Evolutionary conservation across 2,797 vertebrate genomes (phyloP), one percentile per base, ranked within the genome.

Genomic region (Pteropus rufus): DNA sequence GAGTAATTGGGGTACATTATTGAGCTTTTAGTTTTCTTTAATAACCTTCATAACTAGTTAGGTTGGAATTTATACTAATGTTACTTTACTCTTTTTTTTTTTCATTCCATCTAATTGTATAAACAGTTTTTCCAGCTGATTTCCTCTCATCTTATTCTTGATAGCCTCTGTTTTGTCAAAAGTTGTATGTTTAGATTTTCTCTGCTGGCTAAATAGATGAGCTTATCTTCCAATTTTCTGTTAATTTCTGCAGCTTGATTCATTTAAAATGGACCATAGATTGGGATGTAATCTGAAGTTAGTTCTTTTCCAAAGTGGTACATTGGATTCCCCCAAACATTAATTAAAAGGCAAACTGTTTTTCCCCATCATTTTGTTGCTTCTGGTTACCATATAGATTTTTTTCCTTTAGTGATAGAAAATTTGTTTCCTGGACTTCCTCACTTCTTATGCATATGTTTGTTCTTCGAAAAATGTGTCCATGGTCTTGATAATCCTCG

Each of bases 191-290:
- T 85, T 94, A 36, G 58, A 29, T 79, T 95, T 90, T 90, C 39
- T 83, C 34, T 95, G 72, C 44, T 60, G 8, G 26, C 31, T 75
- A 80, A 93, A 79, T 88, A 60, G 56, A 36, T 89, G 62, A 90
- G 10, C 10, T 96, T 89, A 58, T 79, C 93, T 93, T 88, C 34
- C 15, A 83, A 36, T 70, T 90, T 70, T 87, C 18, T 88, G 87
- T 88, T 67, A 65, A 80, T 79, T 23, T 49, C 64, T 73, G 34
- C 11, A 77, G 34, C 44, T 69, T 18, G 44, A 82, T 46, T 52
- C 60, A 52, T 64, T 92, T 86, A 69, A 95, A 92, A 92, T 56
- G 56, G 73, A 73, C 46, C 60, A 31, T 16, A 84, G 75, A 79
- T 93, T 39, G 93, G 34, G 39, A 11, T 64, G 0, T 60, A 81